Evolutionary conservation across 2,888 invertebrate genomes (phyloP), one percentile per base, ranked within the genome.

Genomic region (Pseudococcus jackbeardsleyi): DNA sequence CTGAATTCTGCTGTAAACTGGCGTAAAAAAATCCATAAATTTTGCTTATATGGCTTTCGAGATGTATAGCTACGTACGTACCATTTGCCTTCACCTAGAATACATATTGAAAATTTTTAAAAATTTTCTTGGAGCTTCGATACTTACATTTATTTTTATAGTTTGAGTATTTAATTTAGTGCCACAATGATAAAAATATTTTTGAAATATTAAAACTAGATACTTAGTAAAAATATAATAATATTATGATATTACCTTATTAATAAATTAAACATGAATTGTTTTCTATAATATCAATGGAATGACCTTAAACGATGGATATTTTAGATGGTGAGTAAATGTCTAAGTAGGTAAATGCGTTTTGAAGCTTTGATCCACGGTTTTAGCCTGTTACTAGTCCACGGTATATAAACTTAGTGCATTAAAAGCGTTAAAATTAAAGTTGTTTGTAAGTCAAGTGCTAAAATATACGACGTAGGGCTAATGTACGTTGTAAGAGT

Each of bases 321-420:
- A 42, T 42, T 79, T 79, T 79, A 79, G 79, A 79, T 79, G 79
- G 79, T 79, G 79, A 79, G 79, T 79, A 79, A 79, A 42, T n/a
- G 46, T 15, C 33, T 72, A 72, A 33, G 12, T 26, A 33, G 26
- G 26, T 33, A 77, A 79, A 79, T 19, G 42, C 42, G 79, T 79
- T 79, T 79, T 33, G 42, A 42, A 79, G 79, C 79, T 79, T 79
- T 79, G 79, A 79, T 79, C 79, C 79, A 79, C 79, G n/a, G 42
- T 79, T 72, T 39, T 79, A 42, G 39, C 39, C 8, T 79, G 19
- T 79, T 79, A 72, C 33, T 33, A 15, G 15, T 59, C 26, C 72
- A 72, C 72, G 39, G 72, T 33, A 33, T 72, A 72, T 72, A 59
- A 59, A 59, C 59, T 59, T 59, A 59, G 59, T 19, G 59, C 68